Evolutionary conservation across 92 coral and sea anemone species (phyloP), one percentile per base, ranked within the genome.

Genomic region (Porites rus): DNA sequence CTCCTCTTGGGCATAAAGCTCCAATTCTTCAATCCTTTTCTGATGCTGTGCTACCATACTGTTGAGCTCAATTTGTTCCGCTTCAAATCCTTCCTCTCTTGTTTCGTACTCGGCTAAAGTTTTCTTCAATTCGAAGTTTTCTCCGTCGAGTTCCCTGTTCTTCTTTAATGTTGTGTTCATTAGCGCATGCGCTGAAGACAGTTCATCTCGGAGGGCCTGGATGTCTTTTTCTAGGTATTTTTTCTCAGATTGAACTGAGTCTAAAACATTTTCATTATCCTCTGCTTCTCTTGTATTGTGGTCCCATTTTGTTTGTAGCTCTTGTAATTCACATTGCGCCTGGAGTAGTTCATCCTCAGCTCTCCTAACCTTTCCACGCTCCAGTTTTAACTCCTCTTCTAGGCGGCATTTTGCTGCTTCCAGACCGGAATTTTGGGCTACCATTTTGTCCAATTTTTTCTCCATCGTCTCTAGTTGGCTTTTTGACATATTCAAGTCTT

Each of bases 131-230:
- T 73, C 73, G 19, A 83, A 83, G 74, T 74, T 83, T 22, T 74
- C 87, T 9, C 65, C 79, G 65, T 83, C 87, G 0, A 83, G 80
- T 64, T 83, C 87, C 31, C 87, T 62, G 87, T 83, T 74, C 54
- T 74, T 73, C 74, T 63, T 83, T 1, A 83, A 63, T 1, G 87
- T 83, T 60, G 85, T 72, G 65, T 87, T 94, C 80, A 97, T 92
- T 12, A 93, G 78, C 28, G 91, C 90, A 31, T 97, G 99, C 63
- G 91, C 73, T 1, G 86, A 75, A 28, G 92, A 90, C 78, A 93
- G 88, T 79, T 97, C 99, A 64, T 97, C 98, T 46, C 96, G 96
- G 22, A 93, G 99, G 20, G 83, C 69, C 72, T 94, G 96, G 25
- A 92, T 86, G 59, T 97, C 98, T 77, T 93, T 95, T 16, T 97